A percentile compares a stretch with the other conserved stretches of the same genome.
Conservation (phyloP, 1,140 invertebrate species). For the Habropoda laboriosa region DNA sequence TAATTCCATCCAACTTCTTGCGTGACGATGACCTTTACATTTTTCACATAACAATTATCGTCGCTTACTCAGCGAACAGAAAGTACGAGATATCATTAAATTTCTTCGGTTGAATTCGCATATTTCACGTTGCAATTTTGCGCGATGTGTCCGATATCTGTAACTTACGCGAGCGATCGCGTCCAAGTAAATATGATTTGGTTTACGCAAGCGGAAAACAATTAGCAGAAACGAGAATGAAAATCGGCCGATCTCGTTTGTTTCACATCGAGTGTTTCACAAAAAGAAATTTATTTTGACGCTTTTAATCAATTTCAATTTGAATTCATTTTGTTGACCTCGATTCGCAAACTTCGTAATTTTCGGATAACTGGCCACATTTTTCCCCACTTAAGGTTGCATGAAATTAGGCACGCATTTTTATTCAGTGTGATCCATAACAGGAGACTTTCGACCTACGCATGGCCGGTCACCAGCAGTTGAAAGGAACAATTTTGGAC, state of each 20-base stretch:
- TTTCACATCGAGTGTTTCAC: too few relatives aligned
- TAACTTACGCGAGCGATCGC: background rate
- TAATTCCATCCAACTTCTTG: background rate
- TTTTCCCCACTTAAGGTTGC: too few relatives aligned
- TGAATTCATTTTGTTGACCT: too few relatives aligned
- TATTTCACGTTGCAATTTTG: constrained; percentile 12
- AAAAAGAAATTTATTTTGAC: background rate
- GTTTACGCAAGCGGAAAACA: constrained; percentile 1
- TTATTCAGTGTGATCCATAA: too few relatives aligned
- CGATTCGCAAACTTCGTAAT: too few relatives aligned
- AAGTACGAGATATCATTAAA: background rate
- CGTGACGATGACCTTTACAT: too few relatives aligned
- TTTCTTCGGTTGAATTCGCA: background rate
- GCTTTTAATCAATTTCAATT: too few relatives aligned
- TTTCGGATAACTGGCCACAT: too few relatives aligned
- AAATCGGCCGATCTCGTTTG: background rate
- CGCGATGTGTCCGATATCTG: background rate
- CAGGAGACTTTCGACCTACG: too few relatives aligned
- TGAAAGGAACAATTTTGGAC: too few relatives aligned
- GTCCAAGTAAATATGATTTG: constrained; percentile 27
- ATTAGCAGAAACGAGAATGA: background rate
- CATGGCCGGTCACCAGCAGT: too few relatives aligned
- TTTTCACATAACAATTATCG: background rate
- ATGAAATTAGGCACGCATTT: too few relatives aligned
- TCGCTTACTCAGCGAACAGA: background rate